These are phyloP conservation scores for Daptonema setosum DNA, from an alignment of 2,888 invertebrate genomes.

Conservation along the genomic window DNA sequence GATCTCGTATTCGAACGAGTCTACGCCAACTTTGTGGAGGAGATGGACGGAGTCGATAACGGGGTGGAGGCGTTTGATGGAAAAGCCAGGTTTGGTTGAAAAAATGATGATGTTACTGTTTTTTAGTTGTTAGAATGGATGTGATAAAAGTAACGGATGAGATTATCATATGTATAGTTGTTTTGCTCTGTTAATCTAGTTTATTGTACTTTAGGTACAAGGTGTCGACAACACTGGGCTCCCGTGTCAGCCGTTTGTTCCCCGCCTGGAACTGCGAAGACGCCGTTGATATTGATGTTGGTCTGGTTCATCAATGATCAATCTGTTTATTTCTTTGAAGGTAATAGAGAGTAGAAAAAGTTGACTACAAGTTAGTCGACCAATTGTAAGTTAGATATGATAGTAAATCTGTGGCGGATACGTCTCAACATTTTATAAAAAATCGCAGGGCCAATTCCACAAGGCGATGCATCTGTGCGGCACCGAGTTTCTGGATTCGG, in stretches of 20 bases:
- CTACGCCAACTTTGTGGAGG: constrained; percentile 66
- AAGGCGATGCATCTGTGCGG: background rate
- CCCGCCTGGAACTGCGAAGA: constrained; percentile 48
- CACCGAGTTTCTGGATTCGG: background rate
- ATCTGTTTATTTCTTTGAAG: constrained; percentile 18
- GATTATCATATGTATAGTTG: background rate
- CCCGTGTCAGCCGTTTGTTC: constrained; percentile 50
- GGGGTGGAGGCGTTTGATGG: constrained; percentile 43
- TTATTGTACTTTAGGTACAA: constrained; percentile 37
- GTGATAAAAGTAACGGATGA: background rate
- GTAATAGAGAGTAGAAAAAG: no score
- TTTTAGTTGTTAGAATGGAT: background rate
- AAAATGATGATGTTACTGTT: background rate
- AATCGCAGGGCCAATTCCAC: background rate
- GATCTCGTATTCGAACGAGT: constrained; percentile 30
- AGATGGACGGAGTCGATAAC: constrained; percentile 89
- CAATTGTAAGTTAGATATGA: no score
- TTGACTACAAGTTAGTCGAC: no score
- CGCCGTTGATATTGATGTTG: constrained; percentile 28
- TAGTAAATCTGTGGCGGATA: no score
- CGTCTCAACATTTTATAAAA: no score
- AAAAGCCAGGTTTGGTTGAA: constrained; percentile 5
- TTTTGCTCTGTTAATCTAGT: background rate
- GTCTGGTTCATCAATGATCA: background rate
- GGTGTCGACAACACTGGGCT: constrained; percentile 50